Conservation (phyloP, 2,797 vertebrate genomes). For the Anniella stebbinsi region DNA sequence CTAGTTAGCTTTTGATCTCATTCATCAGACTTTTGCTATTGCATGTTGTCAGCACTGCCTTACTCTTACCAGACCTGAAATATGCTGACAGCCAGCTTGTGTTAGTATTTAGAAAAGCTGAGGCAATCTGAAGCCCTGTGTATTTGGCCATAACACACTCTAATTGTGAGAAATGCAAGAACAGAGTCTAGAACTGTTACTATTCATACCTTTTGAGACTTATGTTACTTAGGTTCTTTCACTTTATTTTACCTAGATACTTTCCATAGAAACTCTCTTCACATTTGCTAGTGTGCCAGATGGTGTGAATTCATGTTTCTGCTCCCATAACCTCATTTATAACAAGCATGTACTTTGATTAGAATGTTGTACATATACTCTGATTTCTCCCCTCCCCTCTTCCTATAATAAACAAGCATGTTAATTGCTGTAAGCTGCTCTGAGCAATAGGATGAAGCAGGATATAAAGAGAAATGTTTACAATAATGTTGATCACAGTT, state of each 20-base stretch:
- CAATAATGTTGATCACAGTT: not conserved
- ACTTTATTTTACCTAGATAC: not conserved
- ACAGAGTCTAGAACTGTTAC: no score
- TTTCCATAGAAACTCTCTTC: no score
- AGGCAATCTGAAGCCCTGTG: fast-evolving
- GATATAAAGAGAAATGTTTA: not conserved
- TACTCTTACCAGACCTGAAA: fast-evolving
- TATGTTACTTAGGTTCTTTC: not conserved
- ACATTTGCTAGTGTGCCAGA: not conserved
- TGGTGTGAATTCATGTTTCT: not conserved
- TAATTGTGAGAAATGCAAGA: not conserved
- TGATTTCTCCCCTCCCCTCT: not conserved
- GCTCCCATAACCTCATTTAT: not conserved
- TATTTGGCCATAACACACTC: no score
- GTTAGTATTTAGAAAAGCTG: fast-evolving
- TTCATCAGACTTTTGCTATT: not conserved
- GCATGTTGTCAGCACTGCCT: not conserved
- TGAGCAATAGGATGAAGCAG: not conserved
- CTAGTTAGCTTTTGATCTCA: no score
- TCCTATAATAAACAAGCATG: not conserved
- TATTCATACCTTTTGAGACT: no score
- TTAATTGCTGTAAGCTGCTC: not conserved
- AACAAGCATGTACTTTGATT: not conserved
- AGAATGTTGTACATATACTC: not conserved
- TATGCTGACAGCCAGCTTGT: not conserved